A percentile compares a stretch with the other conserved stretches of the same genome.
These are phyloP conservation scores for Laticauda colubrina DNA, from an alignment of 2,113 vertebrate genomes.

Conservation along the genomic window DNA sequence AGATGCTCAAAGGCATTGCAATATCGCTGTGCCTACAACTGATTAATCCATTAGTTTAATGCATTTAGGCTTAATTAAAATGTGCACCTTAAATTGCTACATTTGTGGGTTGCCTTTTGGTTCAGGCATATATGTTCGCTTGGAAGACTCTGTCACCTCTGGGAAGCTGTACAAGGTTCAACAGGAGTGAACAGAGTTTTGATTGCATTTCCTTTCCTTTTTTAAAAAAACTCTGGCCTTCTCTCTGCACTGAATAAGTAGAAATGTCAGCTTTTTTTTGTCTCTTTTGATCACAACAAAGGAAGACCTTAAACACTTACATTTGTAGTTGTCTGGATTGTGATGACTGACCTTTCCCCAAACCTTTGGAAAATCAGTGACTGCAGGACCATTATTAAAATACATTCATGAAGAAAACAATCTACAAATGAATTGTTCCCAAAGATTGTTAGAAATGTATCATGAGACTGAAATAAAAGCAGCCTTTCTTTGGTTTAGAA, in stretches of 20 bases:
- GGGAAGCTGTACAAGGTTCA: neutral
- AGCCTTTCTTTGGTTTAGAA: neutral
- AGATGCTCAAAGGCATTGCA: neutral
- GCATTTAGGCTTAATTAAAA: neutral
- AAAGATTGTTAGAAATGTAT: neutral
- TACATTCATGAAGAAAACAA: neutral
- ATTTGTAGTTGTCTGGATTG: neutral
- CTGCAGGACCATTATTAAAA: neutral
- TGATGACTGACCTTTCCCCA: neutral
- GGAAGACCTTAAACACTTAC: neutral
- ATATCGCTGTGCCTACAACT: neutral
- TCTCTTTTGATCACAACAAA: neutral
- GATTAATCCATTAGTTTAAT: neutral
- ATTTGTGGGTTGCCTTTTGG: neutral
- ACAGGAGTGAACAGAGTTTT: rapidly evolving
- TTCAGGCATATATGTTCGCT: neutral
- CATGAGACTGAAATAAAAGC: neutral
- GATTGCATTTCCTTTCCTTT: neutral
- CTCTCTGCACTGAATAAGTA: neutral
- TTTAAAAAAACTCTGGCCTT: neutral
- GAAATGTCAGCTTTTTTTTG: neutral
- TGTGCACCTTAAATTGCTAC: no score
- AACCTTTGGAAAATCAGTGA: neutral
- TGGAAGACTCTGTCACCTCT: neutral
- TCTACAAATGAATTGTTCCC: neutral